These are phyloP conservation scores for Sinosuthora webbiana DNA, from an alignment of 2,113 vertebrate genomes.

Conservation along the genomic window DNA sequence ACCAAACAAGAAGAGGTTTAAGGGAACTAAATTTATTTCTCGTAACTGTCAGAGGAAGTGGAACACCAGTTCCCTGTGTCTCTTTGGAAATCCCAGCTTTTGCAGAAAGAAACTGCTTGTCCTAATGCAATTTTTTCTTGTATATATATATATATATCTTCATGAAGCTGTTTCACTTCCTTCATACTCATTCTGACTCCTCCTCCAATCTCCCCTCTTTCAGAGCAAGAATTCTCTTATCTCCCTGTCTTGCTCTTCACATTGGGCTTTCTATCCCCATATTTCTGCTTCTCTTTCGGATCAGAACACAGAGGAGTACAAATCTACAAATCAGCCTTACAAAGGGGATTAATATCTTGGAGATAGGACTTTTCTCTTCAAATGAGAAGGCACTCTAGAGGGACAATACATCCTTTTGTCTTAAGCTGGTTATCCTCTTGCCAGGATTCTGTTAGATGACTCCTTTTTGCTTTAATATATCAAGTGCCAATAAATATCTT, in stretches of 20 bases:
- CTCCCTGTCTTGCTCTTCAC: neutral
- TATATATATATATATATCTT: neutral
- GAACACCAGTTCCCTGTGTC: neutral
- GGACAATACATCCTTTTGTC: neutral
- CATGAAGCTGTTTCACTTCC: neutral
- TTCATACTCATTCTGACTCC: neutral
- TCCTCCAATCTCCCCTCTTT: neutral
- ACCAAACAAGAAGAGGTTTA: neutral
- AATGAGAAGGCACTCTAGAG: neutral
- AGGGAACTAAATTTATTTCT: neutral
- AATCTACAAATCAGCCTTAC: neutral
- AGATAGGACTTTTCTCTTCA: neutral
- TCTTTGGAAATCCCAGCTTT: neutral
- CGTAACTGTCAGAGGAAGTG: neutral
- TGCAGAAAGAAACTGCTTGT: neutral
- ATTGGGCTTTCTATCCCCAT: neutral
- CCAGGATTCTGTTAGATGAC: neutral
- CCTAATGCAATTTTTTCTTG: neutral
- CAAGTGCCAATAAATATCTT: constrained; percentile 6
- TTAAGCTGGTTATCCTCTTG: neutral
- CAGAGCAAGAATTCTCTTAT: neutral
- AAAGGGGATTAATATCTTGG: neutral
- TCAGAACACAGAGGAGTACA: neutral
- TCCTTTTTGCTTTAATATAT: constrained; percentile 8
- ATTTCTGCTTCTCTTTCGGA: neutral